Evolutionary conservation across 2,113 vertebrate genomes (phyloP).

Genomic region (Aplodontia rufa): DNA sequence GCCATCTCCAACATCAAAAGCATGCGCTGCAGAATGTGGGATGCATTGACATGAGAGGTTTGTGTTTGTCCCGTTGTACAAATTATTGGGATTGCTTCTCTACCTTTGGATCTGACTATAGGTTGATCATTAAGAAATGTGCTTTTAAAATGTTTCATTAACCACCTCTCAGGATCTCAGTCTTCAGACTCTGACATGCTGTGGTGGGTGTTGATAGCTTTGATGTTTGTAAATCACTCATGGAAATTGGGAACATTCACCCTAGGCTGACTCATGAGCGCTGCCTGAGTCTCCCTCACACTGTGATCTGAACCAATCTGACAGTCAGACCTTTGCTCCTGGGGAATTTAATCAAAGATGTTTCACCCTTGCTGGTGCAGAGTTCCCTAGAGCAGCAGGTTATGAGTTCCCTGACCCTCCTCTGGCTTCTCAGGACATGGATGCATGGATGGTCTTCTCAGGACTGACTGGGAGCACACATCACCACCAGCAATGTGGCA

Average conservation of each 20-base stretch:
- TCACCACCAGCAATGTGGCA: neutral
- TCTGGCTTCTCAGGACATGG: neutral
- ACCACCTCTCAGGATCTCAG: too few relatives aligned
- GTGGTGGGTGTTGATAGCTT: neutral
- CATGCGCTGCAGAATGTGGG: rapidly evolving
- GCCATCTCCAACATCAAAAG: neutral
- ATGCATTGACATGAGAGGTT: rapidly evolving
- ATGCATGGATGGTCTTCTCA: neutral
- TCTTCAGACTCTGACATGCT: neutral
- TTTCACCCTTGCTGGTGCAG: neutral
- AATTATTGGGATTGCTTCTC: neutral
- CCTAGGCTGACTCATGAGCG: neutral
- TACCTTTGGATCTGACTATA: neutral
- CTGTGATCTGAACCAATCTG: neutral
- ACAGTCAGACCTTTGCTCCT: neutral
- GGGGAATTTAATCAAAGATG: neutral
- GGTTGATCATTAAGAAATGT: neutral
- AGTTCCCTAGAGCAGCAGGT: neutral
- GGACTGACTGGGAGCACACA: neutral
- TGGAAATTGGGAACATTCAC: neutral
- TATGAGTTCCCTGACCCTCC: neutral
- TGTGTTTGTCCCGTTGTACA: neutral
- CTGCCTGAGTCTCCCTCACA: neutral
- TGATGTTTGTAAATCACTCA: neutral
- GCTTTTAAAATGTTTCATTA: neutral